phyloP scores from a whole-genome alignment of 2,888 invertebrate genomes.

The Brachyptera putata region DNA sequence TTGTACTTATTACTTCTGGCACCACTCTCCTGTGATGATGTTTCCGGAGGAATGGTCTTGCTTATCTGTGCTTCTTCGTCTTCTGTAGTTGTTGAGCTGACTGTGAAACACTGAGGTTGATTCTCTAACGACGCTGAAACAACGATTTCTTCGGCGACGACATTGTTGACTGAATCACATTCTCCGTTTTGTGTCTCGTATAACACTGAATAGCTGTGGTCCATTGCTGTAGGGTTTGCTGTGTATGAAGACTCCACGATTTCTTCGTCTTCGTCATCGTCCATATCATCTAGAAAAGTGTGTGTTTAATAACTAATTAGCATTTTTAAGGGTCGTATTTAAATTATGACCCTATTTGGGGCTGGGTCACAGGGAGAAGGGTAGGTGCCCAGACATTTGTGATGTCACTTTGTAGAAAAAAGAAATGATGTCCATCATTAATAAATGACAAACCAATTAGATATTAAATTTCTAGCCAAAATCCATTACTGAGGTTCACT shows the following conservation, averaged over 20 bases:
- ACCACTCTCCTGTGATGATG: neutral
- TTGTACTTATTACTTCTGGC: slow-evolving; percentile 49
- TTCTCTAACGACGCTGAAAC: neutral
- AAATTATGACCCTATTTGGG: too few relatives aligned
- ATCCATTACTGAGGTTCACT: too few relatives aligned
- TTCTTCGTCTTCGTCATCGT: too few relatives aligned
- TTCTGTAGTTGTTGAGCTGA: slow-evolving; percentile 46
- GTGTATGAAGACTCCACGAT: too few relatives aligned
- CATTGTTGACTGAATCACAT: neutral
- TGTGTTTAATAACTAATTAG: too few relatives aligned
- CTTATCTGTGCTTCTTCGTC: slow-evolving; percentile 31
- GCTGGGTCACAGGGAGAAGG: too few relatives aligned
- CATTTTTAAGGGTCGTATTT: too few relatives aligned
- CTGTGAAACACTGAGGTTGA: slow-evolving; percentile 44
- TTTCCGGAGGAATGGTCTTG: neutral
- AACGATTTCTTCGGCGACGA: neutral
- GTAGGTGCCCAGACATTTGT: too few relatives aligned
- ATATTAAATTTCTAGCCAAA: too few relatives aligned
- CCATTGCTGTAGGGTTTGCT: slow-evolving; percentile 31
- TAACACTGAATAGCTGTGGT: slow-evolving; percentile 42
- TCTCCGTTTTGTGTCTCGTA: slow-evolving; percentile 37
- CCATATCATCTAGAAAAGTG: neutral
- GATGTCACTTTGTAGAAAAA: too few relatives aligned
- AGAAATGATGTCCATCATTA: too few relatives aligned
- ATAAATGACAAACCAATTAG: too few relatives aligned